Base-by-base conservation (phyloP, 2,113 vertebrate genomes). In the Cyprinodon variegatus region DNA sequence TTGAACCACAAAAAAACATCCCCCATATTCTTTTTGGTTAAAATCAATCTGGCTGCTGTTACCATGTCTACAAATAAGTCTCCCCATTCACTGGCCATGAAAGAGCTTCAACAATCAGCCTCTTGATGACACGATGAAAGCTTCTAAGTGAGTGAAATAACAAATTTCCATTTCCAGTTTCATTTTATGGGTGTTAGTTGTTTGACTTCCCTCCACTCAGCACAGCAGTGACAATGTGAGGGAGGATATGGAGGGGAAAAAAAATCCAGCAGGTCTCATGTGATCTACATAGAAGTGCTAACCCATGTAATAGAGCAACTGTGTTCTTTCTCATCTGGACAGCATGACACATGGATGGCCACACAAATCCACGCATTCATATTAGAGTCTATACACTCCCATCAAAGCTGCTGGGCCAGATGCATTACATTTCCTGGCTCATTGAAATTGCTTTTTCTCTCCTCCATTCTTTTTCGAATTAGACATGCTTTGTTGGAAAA, bases 381-480 rank as follows among this genome's bases (percentile, higher is more conserved):
- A 92, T 91, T 67, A 81, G 83, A 92, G 83, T 88, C 89, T 87
- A 92, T 91, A 72, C 89, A 88, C 82, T 91, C 83, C 86, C 89
- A 89, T 92, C 87, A 88, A 85, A 90, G 86, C 83, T 75, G 84
- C 89, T 83, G 78, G 86, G 87, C 85, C 90, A 83, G 87, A 93
- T 93, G 90, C 90, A 88, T 93, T 87, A 91, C 84, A 93, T 94
- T 93, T 93, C 89, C 83, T 89, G 93, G 79, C 91, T 94, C 93
- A 92, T 93, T 93, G 91, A 89, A 93, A 92, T 68, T 59, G 38
- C 82, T 77, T 61, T 48, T 5, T 37, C 65, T 65, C 36, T 46
- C 53, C 66, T 80, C 69, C 76, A 73, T 77, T 90, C 73, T 85
- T 86, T 85, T 89, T 92, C 82, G 77, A 91, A 92, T 94, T 94